These are phyloP conservation scores for Mantis religiosa DNA, from an alignment of 2,888 invertebrate species.

Conservation along the genomic window DNA sequence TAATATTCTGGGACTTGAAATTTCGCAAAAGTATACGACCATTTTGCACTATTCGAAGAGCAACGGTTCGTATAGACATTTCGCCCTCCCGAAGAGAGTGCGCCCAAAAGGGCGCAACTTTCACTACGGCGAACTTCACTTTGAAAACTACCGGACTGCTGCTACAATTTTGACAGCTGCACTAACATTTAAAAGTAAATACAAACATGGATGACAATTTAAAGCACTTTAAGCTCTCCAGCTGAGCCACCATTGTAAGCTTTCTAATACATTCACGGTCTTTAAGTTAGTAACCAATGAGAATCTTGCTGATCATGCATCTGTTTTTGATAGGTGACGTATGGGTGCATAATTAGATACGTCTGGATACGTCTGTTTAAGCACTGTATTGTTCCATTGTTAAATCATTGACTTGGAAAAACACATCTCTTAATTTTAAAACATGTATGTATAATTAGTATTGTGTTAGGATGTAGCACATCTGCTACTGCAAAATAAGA, in stretches of 20 bases:
- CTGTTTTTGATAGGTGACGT: constrained; percentile 14
- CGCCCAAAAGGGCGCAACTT: constrained; percentile 26
- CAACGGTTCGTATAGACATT: constrained; percentile 56
- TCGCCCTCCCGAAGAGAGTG: constrained; percentile 30
- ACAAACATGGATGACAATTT: background rate
- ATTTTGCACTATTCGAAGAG: constrained; percentile 55
- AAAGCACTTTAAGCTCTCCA: background rate
- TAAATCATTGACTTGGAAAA: background rate
- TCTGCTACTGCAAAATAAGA: background rate
- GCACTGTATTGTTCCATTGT: background rate
- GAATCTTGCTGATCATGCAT: constrained; percentile 5
- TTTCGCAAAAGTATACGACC: constrained; percentile 54
- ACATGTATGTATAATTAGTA: background rate
- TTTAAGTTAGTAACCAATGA: background rate
- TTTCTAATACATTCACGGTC: background rate
- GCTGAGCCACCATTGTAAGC: background rate
- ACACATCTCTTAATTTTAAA: background rate
- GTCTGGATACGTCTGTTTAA: too few relatives aligned
- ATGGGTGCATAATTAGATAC: background rate
- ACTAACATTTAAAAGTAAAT: background rate
- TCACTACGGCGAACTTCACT: constrained; percentile 10
- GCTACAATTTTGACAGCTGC: background rate
- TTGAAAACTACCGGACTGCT: background rate
- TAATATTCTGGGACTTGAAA: constrained; percentile 36
- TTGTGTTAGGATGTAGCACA: background rate